Percentiles rank a stretch among this genome's conserved stretches.
phyloP scores from a whole-genome alignment of 2,113 vertebrate genomes.

The Melanerpes formicivorus region DNA sequence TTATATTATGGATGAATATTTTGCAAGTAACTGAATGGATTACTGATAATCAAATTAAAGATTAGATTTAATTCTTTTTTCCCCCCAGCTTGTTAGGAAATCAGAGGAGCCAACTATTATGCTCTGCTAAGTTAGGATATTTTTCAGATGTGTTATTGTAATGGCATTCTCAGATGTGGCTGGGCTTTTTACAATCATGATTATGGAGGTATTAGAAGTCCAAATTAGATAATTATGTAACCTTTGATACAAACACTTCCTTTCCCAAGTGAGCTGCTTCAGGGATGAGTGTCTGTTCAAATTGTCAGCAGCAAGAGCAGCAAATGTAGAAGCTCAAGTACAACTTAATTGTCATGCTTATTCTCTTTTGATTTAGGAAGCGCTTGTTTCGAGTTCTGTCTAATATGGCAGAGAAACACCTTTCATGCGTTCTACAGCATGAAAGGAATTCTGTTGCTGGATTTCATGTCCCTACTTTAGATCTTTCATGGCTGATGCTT shows the following conservation, averaged over 20 bases:
- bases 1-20: background rate
- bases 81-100: background rate
- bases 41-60: background rate
- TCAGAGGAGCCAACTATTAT: background rate
- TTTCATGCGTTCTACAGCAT: background rate
- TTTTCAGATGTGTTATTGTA: background rate
- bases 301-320: constrained; percentile 47
- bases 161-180: background rate
- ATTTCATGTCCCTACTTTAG: background rate
- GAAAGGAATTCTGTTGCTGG: background rate
- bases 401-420: background rate
- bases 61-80: background rate
- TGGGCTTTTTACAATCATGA: background rate
- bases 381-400: constrained; percentile 8
- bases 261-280: constrained; percentile 9
- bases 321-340: constrained; percentile 36
- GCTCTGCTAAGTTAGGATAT: background rate
- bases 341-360: constrained; percentile 63
- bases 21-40: background rate
- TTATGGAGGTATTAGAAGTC: constrained; percentile 8
- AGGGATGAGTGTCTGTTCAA: constrained; percentile 25
- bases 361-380: background rate
- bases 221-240: constrained; percentile 29
- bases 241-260: constrained; percentile 54
- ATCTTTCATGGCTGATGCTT: background rate